Evolutionary conservation across 2,888 invertebrate species (phyloP).

Genomic region (Caenorhabditis parvicauda): DNA sequence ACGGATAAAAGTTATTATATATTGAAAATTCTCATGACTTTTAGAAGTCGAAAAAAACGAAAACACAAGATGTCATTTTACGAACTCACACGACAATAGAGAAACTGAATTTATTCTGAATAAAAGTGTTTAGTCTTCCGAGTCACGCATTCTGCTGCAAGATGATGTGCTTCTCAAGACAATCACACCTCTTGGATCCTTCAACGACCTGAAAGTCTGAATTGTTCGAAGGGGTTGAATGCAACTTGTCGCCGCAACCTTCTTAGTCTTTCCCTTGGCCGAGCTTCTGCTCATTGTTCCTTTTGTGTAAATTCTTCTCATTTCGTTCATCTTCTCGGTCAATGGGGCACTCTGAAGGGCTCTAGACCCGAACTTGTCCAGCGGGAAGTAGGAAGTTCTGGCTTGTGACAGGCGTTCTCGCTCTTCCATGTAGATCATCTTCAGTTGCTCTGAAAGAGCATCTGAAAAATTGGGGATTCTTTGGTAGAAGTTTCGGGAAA

Average conservation of each 20-base stretch:
- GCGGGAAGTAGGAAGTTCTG: too few relatives aligned
- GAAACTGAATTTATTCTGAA: too few relatives aligned
- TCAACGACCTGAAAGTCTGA: constrained; percentile 6
- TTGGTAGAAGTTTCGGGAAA: neutral
- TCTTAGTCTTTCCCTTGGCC: too few relatives aligned
- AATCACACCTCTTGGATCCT: constrained; percentile 45
- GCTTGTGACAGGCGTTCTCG: constrained; percentile 40
- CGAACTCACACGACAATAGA: too few relatives aligned
- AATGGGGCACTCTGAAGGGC: constrained; percentile 12
- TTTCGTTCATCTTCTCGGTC: constrained; percentile 14
- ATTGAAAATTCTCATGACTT: too few relatives aligned
- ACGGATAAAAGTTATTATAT: too few relatives aligned
- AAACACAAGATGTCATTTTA: too few relatives aligned
- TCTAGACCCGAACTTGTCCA: constrained; percentile 3
- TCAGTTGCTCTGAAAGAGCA: constrained; percentile 57
- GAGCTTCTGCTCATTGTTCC: neutral
- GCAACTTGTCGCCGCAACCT: too few relatives aligned
- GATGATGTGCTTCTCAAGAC: constrained; percentile 42
- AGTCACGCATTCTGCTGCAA: constrained; percentile 18
- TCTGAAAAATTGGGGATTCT: constrained; percentile 30
- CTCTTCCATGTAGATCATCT: constrained; percentile 58
- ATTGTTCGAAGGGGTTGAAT: too few relatives aligned
- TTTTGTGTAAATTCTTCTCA: constrained; percentile 17
- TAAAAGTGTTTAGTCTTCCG: too few relatives aligned
- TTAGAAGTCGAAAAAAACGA: too few relatives aligned